Evolutionary conservation across 2,797 vertebrate genomes (phyloP).

Genomic region (Anas acuta): DNA sequence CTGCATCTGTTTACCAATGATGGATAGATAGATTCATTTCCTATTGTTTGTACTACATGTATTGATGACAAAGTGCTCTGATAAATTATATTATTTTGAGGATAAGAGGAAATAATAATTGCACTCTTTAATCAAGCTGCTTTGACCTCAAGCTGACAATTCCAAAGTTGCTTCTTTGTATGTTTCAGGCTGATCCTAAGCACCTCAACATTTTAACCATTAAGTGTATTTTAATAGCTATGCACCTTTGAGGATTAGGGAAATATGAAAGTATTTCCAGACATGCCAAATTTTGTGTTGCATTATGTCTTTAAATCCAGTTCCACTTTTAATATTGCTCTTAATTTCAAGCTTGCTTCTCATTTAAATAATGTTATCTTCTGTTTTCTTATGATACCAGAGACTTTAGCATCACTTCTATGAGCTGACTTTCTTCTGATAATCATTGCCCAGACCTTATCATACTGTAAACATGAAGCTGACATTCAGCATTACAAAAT

Average conservation of each 20-base stretch:
- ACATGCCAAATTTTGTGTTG: neutral
- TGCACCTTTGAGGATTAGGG: neutral
- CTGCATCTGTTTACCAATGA: constrained; percentile 24
- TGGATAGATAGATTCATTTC: constrained; percentile 34
- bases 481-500: neutral
- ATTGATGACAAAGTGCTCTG: neutral
- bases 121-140: constrained; percentile 39
- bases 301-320: neutral
- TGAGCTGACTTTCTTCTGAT: neutral
- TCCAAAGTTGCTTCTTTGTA: neutral
- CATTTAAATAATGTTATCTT: neutral
- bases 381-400: neutral
- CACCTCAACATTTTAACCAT: neutral
- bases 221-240: neutral
- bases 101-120: constrained; percentile 44
- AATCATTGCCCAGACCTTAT: neutral
- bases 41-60: constrained; percentile 17
- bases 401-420: neutral
- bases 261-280: neutral
- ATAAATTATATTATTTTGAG: constrained; percentile 7
- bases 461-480: fast-evolving
- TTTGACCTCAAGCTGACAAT: constrained; percentile 51
- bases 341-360: neutral
- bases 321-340: neutral
- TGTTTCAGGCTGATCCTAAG: neutral